phyloP scores from a whole-genome alignment of 2,888 invertebrate species.

The Orgyia antiqua region DNA sequence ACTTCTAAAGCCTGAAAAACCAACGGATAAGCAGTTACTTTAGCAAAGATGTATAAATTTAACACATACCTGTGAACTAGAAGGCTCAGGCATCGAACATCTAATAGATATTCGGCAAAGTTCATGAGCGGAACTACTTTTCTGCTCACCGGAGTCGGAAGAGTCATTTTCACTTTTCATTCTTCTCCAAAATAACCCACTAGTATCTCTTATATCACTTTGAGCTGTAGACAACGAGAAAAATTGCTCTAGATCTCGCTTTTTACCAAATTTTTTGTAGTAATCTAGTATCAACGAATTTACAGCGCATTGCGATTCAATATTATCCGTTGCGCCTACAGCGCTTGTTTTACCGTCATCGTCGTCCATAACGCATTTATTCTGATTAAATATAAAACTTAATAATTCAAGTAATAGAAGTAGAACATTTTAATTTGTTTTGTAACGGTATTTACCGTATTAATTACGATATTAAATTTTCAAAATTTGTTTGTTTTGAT shows the following conservation, averaged over 20 bases:
- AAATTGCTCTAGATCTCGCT: constrained; percentile 82
- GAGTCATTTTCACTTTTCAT: constrained; percentile 65
- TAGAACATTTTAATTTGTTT: constrained; percentile 19
- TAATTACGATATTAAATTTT: constrained; percentile 12
- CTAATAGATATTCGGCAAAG: constrained; percentile 64
- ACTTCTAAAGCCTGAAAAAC: too few relatives aligned
- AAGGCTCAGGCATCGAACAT: constrained; percentile 52
- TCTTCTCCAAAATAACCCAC: constrained; percentile 62
- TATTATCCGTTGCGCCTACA: constrained; percentile 20
- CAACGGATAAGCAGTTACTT: too few relatives aligned
- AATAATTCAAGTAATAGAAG: constrained; percentile 4
- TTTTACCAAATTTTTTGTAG: constrained; percentile 82
- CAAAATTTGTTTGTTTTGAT: background rate
- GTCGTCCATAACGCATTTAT: constrained; percentile 45
- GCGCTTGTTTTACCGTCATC: constrained; percentile 31
- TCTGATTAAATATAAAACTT: constrained; percentile 7
- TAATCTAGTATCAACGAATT: constrained; percentile 79
- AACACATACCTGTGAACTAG: constrained; percentile 47
- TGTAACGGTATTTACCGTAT: constrained; percentile 18
- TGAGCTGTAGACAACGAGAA: constrained; percentile 75
- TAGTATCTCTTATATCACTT: constrained; percentile 57
- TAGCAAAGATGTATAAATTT: too few relatives aligned
- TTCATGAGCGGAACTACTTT: constrained; percentile 54
- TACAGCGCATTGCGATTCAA: constrained; percentile 42
- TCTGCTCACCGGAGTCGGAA: constrained; percentile 59